A percentile compares a stretch with the other conserved stretches of the same genome.
Evolutionary conservation across 1,140 invertebrate species (phyloP).

Genomic region (Coptotermes formosanus): DNA sequence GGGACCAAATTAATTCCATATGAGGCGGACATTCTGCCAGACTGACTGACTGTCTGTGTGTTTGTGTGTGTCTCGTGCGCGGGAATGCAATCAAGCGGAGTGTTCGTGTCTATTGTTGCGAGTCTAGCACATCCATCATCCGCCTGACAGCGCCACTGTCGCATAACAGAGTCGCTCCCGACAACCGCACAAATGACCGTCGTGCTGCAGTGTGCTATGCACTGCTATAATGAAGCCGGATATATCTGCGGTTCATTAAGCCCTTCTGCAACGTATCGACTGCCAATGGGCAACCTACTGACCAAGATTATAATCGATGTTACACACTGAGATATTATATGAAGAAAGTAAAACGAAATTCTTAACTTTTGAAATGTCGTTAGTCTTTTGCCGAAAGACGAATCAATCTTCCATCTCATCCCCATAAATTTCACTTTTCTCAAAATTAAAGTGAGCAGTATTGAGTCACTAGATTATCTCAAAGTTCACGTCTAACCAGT

Average conservation of each 20-base stretch:
- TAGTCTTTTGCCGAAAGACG: no score
- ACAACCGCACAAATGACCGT: background rate
- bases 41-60: background rate
- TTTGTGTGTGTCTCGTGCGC: background rate
- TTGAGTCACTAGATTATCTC: no score
- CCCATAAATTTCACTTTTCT: no score
- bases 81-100: slow-evolving; percentile 16
- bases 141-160: background rate
- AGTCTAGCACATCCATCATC: slow-evolving; percentile 6
- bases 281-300: background rate
- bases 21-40: background rate
- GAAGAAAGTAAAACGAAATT: no score
- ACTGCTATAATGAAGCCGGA: background rate
- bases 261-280: background rate
- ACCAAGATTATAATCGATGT: background rate
- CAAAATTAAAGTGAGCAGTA: no score
- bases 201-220: background rate
- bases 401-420: no score
- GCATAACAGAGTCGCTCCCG: background rate
- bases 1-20: background rate
- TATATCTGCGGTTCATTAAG: background rate
- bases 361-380: no score
- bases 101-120: slow-evolving; percentile 11
- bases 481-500: no score
- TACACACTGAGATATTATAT: no score